A percentile compares a stretch with the other conserved stretches of the same genome.
phyloP scores from a whole-genome alignment of 2,888 invertebrate genomes.

The Coenonympha glycerion region DNA sequence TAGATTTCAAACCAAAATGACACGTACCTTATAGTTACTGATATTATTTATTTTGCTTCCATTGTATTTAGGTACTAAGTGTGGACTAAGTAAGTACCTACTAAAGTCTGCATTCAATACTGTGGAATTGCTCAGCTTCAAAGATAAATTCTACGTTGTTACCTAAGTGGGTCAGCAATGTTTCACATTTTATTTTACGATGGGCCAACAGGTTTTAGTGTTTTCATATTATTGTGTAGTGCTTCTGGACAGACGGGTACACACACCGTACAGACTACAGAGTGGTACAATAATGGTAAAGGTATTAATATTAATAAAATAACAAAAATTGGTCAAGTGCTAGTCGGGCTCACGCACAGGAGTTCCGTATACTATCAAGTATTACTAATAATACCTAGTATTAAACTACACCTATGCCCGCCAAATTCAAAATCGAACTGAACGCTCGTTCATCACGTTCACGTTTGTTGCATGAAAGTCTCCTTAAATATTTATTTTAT shows the following conservation, averaged over 20 bases:
- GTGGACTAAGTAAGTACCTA: not conserved
- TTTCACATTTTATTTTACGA: conserved; percentile 20
- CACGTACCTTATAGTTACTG: not conserved
- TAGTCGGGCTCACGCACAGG: not conserved
- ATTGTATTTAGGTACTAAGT: not conserved
- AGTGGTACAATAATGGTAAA: not conserved
- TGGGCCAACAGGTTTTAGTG: conserved; percentile 3
- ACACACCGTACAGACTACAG: no score
- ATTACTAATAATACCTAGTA: no score
- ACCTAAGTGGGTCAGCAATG: conserved; percentile 19
- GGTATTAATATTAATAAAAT: not conserved
- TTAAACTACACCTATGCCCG: no score
- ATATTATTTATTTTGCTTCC: not conserved
- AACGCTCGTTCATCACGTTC: no score
- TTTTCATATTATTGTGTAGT: not conserved
- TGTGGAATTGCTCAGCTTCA: conserved; percentile 9
- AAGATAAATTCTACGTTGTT: conserved; percentile 12
- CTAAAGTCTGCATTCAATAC: not conserved
- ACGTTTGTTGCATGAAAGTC: no score
- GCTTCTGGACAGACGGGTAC: not conserved
- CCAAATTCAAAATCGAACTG: no score
- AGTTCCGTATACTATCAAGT: no score
- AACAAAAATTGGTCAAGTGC: not conserved
- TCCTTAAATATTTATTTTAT: no score
- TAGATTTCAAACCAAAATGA: not conserved